These are phyloP conservation scores for Atractosteus spatula DNA, from an alignment of 2,113 vertebrate genomes.

Conservation along the genomic window DNA sequence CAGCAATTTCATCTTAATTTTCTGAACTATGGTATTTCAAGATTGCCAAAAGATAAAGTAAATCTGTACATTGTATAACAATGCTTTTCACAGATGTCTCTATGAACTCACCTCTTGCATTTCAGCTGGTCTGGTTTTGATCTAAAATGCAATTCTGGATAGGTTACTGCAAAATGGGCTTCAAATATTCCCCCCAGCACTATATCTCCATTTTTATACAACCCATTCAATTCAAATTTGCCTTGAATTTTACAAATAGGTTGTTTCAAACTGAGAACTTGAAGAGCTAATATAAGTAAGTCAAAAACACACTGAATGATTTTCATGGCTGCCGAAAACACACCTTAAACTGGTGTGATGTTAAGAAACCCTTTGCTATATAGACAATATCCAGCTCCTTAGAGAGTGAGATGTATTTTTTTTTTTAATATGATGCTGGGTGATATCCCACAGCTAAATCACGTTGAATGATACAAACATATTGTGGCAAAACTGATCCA, in stretches of 20 bases:
- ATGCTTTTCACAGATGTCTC: no score
- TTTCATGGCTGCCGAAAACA: background rate
- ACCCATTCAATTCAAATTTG: background rate
- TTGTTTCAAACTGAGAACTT: background rate
- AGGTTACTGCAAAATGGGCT: background rate
- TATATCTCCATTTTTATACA: conserved; percentile 8
- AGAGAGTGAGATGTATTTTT: no score
- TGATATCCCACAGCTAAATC: no score
- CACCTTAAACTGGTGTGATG: background rate
- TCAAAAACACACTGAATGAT: background rate
- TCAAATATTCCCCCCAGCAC: background rate
- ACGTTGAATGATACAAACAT: no score
- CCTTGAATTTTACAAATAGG: background rate
- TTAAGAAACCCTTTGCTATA: no score
- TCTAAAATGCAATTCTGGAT: background rate
- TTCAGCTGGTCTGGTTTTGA: background rate
- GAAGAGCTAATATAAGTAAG: background rate
- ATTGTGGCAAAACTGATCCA: no score
- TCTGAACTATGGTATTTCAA: no score
- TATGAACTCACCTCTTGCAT: background rate
- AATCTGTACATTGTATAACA: no score
- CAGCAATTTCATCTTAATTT: background rate
- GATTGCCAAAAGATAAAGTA: no score
- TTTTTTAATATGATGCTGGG: no score
- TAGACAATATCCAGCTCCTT: no score